Conservation (phyloP, 92 coral and sea anemone genomes). For the Montipora capitata region DNA sequence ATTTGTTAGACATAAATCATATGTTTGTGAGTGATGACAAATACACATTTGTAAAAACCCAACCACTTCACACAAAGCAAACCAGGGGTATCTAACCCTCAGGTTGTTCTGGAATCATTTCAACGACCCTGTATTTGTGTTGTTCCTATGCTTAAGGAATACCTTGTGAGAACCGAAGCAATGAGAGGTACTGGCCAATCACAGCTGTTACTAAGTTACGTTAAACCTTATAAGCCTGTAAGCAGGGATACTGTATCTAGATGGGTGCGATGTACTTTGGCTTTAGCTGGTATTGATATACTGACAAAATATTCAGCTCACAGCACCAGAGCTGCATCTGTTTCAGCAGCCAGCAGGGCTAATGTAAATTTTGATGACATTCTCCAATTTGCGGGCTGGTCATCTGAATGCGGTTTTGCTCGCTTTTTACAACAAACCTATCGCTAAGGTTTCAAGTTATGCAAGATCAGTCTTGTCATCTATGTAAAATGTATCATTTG, state of each 20-base stretch:
- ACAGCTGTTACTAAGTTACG: too few relatives aligned
- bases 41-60: constrained; percentile 27
- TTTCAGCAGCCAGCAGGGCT: too few relatives aligned
- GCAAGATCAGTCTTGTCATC: constrained; percentile 1
- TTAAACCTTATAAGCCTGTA: too few relatives aligned
- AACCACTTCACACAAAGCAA: constrained; percentile 55
- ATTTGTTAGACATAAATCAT: constrained; percentile 11
- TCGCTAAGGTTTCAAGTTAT: too few relatives aligned
- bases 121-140: constrained; percentile 33
- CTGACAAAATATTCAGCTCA: not conserved
- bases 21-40: constrained; percentile 35
- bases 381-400: not conserved
- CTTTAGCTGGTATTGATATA: constrained; percentile 37
- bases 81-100: constrained; percentile 44
- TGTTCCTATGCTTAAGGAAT: constrained; percentile 35
- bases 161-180: not conserved
- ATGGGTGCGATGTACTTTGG: constrained; percentile 39
- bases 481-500: constrained; percentile 10
- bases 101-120: constrained; percentile 28
- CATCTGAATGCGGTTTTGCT: constrained; percentile 11
- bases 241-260: constrained; percentile 61
- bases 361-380: too few relatives aligned
- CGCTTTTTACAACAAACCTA: not conserved
- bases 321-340: not conserved
- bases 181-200: too few relatives aligned